These are phyloP conservation scores for Congeria kusceri DNA, from an alignment of 2,888 invertebrate species.

Conservation along the genomic window DNA sequence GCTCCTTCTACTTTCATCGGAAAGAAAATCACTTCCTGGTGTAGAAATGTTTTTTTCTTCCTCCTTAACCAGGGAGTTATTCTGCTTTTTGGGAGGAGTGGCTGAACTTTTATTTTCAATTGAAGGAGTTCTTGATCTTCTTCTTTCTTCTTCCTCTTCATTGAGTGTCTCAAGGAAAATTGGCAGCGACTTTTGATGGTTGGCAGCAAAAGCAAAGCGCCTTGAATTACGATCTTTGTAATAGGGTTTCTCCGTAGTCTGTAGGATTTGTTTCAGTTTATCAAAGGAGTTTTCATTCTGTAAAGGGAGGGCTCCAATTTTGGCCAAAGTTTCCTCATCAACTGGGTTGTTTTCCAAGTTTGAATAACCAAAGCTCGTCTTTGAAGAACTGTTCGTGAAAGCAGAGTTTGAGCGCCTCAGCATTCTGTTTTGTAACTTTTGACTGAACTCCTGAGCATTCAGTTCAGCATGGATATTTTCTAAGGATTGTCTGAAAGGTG, in stretches of 20 bases:
- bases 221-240: conserved; percentile 38
- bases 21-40: conserved; percentile 12
- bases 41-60: conserved; percentile 26
- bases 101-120: conserved; percentile 18
- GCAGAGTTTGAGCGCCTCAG: conserved; percentile 23
- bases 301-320: conserved; percentile 42
- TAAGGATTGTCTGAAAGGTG: conserved; percentile 40
- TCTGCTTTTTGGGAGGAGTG: neutral
- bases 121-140: conserved; percentile 43
- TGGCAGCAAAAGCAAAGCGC: conserved; percentile 66
- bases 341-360: neutral
- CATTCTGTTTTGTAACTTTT: neutral
- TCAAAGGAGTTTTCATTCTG: conserved; percentile 59
- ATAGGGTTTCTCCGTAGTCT: conserved; percentile 21
- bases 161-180: conserved; percentile 76
- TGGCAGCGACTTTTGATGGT: conserved; percentile 79
- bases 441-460: neutral
- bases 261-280: conserved; percentile 53
- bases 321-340: conserved; percentile 24
- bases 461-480: conserved; percentile 36
- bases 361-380: neutral
- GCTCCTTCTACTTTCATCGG: conserved; percentile 27
- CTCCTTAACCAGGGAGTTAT: conserved; percentile 21
- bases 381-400: conserved; percentile 1
- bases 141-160: conserved; percentile 76